A percentile compares a stretch with the other conserved stretches of the same genome.
Evolutionary conservation across 2,113 vertebrate species (phyloP).

Genomic region (Cyprinodon brontotheroides): DNA sequence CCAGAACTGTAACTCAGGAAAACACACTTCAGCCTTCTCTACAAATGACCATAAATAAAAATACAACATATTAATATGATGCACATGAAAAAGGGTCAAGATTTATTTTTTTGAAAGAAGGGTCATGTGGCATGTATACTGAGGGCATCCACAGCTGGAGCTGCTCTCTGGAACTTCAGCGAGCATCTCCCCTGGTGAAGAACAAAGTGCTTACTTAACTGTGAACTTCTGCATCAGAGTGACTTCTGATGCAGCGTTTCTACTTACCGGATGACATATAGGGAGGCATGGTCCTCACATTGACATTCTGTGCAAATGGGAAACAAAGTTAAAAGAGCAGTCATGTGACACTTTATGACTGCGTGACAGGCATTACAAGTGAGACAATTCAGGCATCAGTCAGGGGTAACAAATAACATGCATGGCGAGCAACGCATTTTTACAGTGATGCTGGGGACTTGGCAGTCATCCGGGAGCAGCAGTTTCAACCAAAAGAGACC

Average conservation of each 20-base stretch:
- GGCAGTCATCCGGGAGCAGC: constrained; percentile 84
- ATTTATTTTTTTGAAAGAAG: not conserved
- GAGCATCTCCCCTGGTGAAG: constrained; percentile 86
- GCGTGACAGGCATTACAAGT: constrained; percentile 29
- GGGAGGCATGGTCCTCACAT: constrained; percentile 84
- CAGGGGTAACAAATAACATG: constrained; percentile 8
- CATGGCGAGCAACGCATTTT: constrained; percentile 64
- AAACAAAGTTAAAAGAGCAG: constrained; percentile 31
- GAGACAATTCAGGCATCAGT: constrained; percentile 14
- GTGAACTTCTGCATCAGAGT: constrained; percentile 32
- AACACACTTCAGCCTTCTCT: constrained; percentile 95
- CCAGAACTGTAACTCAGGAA: constrained; percentile 90
- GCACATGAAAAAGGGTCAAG: not conserved
- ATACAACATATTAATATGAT: not conserved
- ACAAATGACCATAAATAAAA: constrained; percentile 36
- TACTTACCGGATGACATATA: constrained; percentile 90
- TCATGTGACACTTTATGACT: constrained; percentile 25
- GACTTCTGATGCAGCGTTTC: constrained; percentile 38
- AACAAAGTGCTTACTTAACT: constrained; percentile 54
- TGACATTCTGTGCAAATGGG: constrained; percentile 85
- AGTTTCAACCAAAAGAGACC: constrained; percentile 85
- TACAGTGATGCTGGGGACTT: constrained; percentile 89
- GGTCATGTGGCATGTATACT: constrained; percentile 82
- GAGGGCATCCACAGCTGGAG: constrained; percentile 86
- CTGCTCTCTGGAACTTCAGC: constrained; percentile 80